These are phyloP conservation scores for Atherinosoma microstoma DNA, from an alignment of 2,797 vertebrate genomes.

Conservation along the genomic window DNA sequence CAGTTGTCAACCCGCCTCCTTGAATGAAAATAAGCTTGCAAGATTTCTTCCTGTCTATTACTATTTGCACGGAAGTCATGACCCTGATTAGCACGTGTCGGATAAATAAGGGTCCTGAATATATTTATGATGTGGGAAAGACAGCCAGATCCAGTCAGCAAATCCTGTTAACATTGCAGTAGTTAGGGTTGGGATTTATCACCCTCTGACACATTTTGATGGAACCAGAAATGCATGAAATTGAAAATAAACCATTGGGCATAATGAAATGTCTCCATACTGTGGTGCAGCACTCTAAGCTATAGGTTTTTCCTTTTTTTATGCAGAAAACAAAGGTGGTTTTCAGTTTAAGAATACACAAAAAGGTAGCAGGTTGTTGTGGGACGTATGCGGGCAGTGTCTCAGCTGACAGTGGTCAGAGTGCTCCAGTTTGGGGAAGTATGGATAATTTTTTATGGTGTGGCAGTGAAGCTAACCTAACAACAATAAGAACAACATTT, in stretches of 20 bases:
- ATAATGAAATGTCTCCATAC: slow-evolving; percentile 69
- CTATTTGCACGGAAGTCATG: slow-evolving; percentile 27
- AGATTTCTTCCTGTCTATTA: slow-evolving; percentile 28
- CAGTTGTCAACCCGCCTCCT: neutral
- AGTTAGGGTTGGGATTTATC: slow-evolving; percentile 71
- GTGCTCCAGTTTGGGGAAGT: neutral
- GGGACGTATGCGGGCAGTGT: neutral
- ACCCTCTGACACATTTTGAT: slow-evolving; percentile 76
- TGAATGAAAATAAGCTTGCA: slow-evolving; percentile 29
- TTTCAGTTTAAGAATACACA: slow-evolving; percentile 24
- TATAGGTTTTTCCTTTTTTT: slow-evolving; percentile 9
- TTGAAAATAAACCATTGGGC: slow-evolving; percentile 78
- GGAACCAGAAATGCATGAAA: slow-evolving; percentile 80
- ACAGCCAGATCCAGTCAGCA: slow-evolving; percentile 62
- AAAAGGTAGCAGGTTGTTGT: neutral
- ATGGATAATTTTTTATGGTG: neutral
- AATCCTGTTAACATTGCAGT: slow-evolving; percentile 64
- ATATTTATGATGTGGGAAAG: slow-evolving; percentile 57
- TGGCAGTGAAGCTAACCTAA: no score
- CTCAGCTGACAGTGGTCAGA: neutral
- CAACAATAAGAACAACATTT: no score
- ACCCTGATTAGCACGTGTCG: slow-evolving; percentile 52
- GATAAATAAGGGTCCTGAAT: slow-evolving; percentile 61
- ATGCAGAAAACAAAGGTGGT: slow-evolving; percentile 11
- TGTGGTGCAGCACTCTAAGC: slow-evolving; percentile 10